These are phyloP conservation scores for Stenotaenia linearis DNA, from an alignment of 2,888 invertebrate species.

Conservation along the genomic window DNA sequence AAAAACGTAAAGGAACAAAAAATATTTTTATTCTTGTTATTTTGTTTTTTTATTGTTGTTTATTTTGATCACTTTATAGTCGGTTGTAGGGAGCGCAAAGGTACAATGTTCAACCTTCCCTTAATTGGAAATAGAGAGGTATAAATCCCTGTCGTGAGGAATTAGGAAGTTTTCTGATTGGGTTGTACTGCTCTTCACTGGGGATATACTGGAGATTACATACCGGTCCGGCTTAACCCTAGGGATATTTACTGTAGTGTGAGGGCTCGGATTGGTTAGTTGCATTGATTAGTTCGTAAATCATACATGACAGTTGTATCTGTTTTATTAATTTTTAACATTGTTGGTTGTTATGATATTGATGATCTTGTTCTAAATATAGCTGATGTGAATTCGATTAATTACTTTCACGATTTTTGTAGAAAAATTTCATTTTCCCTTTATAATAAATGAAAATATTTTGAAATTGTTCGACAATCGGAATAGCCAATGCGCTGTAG, in stretches of 20 bases:
- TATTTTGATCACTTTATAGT: not conserved
- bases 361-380: too few relatives aligned
- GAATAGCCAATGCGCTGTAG: not conserved
- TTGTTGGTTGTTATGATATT: too few relatives aligned
- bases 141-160: constrained; percentile 20
- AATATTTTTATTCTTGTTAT: not conserved
- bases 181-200: constrained; percentile 17
- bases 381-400: too few relatives aligned
- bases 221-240: not conserved
- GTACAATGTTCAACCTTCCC: not conserved
- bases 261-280: not conserved
- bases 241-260: not conserved
- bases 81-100: not conserved
- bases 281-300: not conserved
- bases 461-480: not conserved
- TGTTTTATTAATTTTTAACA: not conserved
- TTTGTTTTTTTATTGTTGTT: not conserved
- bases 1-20: too few relatives aligned
- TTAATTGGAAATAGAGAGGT: constrained; percentile 16
- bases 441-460: too few relatives aligned
- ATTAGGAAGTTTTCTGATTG: constrained; percentile 22
- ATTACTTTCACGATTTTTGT: too few relatives aligned
- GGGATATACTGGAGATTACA: not conserved
- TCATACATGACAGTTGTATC: not conserved
- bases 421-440: too few relatives aligned